Base-by-base conservation (phyloP, 2,797 vertebrate genomes). In the Tenualosa thibaudeaui region DNA sequence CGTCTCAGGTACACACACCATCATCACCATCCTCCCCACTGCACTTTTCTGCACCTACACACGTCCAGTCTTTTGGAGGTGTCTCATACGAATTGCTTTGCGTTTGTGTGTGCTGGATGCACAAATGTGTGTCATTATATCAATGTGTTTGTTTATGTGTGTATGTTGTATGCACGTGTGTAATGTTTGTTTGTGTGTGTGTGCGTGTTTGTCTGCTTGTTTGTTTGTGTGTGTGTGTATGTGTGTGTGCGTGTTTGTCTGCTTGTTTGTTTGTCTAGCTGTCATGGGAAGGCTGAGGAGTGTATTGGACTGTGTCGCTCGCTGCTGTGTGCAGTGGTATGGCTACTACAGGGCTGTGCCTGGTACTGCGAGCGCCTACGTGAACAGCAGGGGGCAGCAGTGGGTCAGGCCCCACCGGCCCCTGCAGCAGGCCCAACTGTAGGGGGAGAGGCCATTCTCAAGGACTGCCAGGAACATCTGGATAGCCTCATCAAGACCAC, bases 221-320 rank as follows among this genome's bases (percentile, higher is more conserved):
- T 31, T 31, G 31, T 31, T 3, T 4, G 19, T 60, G 5, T 62
- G 2, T 62, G 22, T 6, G 3, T 7, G 22, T 7, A 1, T 2
- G 58, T 13, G n/a, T n/a, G n/a, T n/a, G n/a, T n/a, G n/a, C n/a
- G n/a, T 13, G 15, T 54, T 54, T 12, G 31, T 31, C 31, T 31
- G 31, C 1, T 31, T 31, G 31, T 31, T 31, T 40, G 71, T 85
- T n/a, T 56, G 37, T 83, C 0, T 89, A 99, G 98, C 94, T 99
- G 98, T 90, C 95, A 99, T 0, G 98, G 98, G 83, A 99, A 99
- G 92, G 97, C 97, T 0, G 98, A 99, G 92, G 98, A 99, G 91
- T 99, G 98, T 92, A 97, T 99, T 0, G 97, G 97, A 12, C 95
- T 99, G 60, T 99, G 98, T 90, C 96, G 98, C 43, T 96, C 98